Evolutionary conservation across 2,888 invertebrate genomes (phyloP).

Genomic region (Eristalis arbustorum): DNA sequence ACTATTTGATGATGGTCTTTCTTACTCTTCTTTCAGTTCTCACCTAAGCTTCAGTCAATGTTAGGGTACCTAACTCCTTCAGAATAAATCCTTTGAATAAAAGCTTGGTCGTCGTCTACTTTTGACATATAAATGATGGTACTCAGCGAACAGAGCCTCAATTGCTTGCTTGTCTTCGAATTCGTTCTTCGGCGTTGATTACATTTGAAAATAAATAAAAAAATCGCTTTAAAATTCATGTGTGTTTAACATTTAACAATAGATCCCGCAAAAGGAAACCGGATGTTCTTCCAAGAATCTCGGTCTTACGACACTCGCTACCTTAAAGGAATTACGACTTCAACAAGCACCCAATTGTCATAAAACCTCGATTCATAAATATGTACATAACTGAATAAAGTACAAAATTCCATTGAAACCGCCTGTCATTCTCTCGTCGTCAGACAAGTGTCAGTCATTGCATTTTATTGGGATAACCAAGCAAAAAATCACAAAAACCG

Average conservation of each 20-base stretch:
- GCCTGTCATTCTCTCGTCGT: not conserved
- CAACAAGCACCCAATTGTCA: not conserved
- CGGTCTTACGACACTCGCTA: not conserved
- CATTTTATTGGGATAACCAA: not conserved
- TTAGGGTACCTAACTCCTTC: too few relatives aligned
- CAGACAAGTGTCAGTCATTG: not conserved
- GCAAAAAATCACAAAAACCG: constrained; percentile 2
- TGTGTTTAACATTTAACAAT: not conserved
- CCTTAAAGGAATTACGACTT: not conserved
- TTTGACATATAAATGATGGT: too few relatives aligned
- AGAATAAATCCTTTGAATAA: too few relatives aligned
- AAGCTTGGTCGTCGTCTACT: too few relatives aligned
- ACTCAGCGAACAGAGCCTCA: too few relatives aligned
- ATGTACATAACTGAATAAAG: not conserved
- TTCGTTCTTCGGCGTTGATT: not conserved
- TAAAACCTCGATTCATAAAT: not conserved
- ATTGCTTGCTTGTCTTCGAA: too few relatives aligned
- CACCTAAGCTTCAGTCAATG: too few relatives aligned
- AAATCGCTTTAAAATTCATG: not conserved
- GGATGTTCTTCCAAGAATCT: not conserved
- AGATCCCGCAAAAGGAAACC: not conserved
- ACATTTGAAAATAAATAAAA: not conserved
- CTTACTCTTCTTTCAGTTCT: too few relatives aligned
- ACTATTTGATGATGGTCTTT: too few relatives aligned
- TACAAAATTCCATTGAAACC: not conserved